These are phyloP conservation scores for Carapus acus DNA, from an alignment of 2,797 vertebrate species.

Conservation along the genomic window DNA sequence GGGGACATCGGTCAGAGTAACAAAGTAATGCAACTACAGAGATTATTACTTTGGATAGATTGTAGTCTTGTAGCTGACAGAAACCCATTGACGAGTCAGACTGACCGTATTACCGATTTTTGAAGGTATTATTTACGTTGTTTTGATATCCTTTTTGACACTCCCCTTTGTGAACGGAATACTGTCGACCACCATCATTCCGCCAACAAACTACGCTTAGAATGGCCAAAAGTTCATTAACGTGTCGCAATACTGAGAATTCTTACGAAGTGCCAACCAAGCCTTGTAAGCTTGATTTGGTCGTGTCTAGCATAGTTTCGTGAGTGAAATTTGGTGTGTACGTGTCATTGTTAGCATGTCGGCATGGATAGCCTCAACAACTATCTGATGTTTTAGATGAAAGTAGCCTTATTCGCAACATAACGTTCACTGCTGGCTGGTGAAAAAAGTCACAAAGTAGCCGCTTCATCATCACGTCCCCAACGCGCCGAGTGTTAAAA, in stretches of 20 bases:
- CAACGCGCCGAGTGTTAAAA: too few species aligned
- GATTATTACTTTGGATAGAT: rapidly evolving
- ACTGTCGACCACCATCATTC: slow-evolving; percentile 27
- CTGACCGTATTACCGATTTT: rapidly evolving
- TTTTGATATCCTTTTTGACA: not conserved
- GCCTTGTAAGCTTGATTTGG: not conserved
- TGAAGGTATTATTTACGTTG: rapidly evolving
- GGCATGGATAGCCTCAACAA: too few species aligned
- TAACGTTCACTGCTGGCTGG: too few species aligned
- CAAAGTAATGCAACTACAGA: rapidly evolving
- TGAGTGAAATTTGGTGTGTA: not conserved
- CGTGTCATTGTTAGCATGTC: not conserved
- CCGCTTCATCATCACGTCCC: too few species aligned
- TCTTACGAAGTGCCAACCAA: not conserved
- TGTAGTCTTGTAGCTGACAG: too few species aligned
- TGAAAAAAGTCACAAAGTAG: too few species aligned
- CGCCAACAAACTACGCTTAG: slow-evolving; percentile 45
- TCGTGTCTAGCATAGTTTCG: not conserved
- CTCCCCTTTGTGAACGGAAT: slow-evolving; percentile 19
- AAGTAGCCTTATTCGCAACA: not conserved
- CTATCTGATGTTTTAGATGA: not conserved
- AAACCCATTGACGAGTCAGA: rapidly evolving
- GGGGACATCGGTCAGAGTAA: not conserved
- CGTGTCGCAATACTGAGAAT: not conserved
- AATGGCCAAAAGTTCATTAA: slow-evolving; percentile 14